Conservation (phyloP, 2,113 vertebrate species). For the Hippocampus comes region DNA sequence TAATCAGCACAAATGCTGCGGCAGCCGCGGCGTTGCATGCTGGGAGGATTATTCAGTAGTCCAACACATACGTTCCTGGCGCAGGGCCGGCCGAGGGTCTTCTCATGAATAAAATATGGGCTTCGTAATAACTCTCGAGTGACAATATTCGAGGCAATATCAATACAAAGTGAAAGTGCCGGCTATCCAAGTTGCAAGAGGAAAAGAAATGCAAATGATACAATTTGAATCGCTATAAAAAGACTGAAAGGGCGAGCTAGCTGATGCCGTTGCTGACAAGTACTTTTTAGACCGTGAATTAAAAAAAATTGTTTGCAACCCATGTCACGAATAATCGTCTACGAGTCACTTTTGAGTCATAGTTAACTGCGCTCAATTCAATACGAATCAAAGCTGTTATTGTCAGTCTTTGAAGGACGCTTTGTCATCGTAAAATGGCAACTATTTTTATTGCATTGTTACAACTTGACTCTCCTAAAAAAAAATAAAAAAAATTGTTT, state of each 20-base stretch:
- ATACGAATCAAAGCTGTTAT: neutral
- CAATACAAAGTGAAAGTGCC: neutral
- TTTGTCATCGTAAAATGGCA: neutral
- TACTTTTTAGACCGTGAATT: neutral
- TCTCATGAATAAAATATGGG: constrained; percentile 6
- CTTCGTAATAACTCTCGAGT: constrained; percentile 7
- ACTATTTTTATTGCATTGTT: neutral
- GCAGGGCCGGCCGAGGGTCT: neutral
- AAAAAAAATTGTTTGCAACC: neutral
- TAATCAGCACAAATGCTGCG: neutral
- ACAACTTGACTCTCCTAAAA: neutral
- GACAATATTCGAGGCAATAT: constrained; percentile 1
- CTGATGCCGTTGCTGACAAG: neutral
- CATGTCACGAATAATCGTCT: neutral
- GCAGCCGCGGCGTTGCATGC: neutral
- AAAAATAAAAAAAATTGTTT: no score
- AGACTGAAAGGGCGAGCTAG: neutral
- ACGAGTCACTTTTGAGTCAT: neutral
- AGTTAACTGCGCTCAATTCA: neutral
- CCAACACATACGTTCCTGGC: neutral
- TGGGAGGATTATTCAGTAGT: neutral
- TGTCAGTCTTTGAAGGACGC: neutral
- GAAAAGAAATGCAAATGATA: neutral
- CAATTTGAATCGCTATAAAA: neutral
- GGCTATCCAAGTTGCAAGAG: neutral